Conservation (phyloP, 2,113 vertebrate species). For the Bufo bufo region DNA sequence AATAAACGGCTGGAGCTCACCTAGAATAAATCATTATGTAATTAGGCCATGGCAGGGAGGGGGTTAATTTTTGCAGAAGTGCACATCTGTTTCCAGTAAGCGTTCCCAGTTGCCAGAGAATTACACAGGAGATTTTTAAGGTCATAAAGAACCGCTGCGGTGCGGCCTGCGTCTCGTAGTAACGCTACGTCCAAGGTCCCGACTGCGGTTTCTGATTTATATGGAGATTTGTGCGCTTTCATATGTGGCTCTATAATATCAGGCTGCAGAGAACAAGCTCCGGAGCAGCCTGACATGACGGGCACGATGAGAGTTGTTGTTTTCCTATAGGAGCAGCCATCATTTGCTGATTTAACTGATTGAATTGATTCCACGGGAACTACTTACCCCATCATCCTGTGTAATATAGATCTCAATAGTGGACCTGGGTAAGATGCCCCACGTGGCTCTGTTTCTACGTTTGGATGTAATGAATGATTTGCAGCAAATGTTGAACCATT, state of each 20-base stretch:
- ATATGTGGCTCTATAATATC: neutral
- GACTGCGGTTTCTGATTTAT: neutral
- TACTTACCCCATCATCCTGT: neutral
- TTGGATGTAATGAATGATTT: neutral
- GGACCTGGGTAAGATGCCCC: neutral
- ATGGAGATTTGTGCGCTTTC: neutral
- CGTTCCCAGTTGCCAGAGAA: neutral
- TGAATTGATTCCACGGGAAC: neutral
- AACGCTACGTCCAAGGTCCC: neutral
- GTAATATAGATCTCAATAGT: neutral
- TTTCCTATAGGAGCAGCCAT: neutral
- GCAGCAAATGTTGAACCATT: neutral
- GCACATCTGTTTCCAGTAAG: conserved; percentile 47
- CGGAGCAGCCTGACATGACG: too few species aligned
- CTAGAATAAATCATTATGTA: conserved; percentile 40
- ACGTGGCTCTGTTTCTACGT: neutral
- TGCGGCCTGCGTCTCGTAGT: neutral
- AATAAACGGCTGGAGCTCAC: conserved; percentile 30
- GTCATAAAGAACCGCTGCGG: conserved; percentile 26
- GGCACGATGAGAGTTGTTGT: too few species aligned
- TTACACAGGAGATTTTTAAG: conserved; percentile 40
- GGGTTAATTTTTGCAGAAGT: conserved; percentile 26
- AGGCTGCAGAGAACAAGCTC: neutral
- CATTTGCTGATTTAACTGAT: neutral
- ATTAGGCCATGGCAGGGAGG: conserved; percentile 1